A percentile compares a stretch with the other conserved stretches of the same genome.
phyloP scores from a whole-genome alignment of 2,797 vertebrate species.

The Diglossa cyanea region DNA sequence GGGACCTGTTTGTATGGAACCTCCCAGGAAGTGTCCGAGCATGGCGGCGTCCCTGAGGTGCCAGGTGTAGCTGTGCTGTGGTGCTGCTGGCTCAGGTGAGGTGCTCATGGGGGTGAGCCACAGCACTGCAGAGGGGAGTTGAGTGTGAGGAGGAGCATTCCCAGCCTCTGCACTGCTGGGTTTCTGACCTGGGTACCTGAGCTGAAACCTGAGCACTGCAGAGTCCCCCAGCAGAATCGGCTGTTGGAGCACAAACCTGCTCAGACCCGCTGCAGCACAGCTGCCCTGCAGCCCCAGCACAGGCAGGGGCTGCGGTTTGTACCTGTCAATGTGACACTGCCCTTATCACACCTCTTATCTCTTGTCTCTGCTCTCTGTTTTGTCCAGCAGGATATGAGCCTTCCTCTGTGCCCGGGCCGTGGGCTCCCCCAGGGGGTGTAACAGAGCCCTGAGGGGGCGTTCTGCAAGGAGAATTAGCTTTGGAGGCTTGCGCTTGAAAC shows the following conservation, averaged over 20 bases:
- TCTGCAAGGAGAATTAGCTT: conserved; percentile 42
- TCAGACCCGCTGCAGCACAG: background rate
- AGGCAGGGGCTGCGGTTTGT: background rate
- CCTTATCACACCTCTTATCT: background rate
- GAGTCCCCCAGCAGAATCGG: background rate
- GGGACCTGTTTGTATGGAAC: background rate
- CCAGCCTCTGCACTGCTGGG: background rate
- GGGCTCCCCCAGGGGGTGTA: conserved; percentile 38
- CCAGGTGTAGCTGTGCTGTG: background rate
- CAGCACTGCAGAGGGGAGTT: background rate
- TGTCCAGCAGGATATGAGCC: conserved; percentile 50
- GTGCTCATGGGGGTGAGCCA: background rate
- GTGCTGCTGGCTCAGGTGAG: background rate
- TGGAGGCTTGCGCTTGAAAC: conserved; percentile 53
- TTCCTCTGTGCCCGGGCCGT: conserved; percentile 8
- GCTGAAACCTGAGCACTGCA: background rate
- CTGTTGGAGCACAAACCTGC: background rate
- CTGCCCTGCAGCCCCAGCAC: background rate
- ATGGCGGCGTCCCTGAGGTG: background rate
- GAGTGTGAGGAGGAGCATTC: background rate
- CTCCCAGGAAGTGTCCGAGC: background rate
- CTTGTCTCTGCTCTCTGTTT: conserved; percentile 36
- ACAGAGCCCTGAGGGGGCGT: conserved; percentile 17
- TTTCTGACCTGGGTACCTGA: background rate
- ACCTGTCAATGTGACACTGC: background rate